These are phyloP conservation scores for Seladonia tumulorum DNA, from an alignment of 2,888 invertebrate species.

Conservation along the genomic window DNA sequence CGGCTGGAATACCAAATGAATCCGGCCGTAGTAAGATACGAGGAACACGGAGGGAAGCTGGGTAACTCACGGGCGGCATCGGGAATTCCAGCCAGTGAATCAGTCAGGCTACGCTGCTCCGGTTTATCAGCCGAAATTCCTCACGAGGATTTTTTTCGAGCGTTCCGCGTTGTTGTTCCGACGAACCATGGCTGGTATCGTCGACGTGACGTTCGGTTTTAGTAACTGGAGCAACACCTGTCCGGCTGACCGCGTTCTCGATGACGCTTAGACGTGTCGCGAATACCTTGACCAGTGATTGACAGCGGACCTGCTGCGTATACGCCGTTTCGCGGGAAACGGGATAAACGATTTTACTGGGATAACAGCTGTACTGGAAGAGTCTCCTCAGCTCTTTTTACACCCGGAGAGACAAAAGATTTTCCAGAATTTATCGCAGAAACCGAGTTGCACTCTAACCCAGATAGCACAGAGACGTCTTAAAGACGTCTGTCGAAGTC, in stretches of 20 bases:
- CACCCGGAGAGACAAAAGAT: too few relatives aligned
- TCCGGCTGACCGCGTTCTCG: constrained; percentile 1
- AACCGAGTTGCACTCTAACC: too few relatives aligned
- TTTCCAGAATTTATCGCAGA: too few relatives aligned
- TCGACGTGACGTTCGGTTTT: neutral
- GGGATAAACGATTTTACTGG: neutral
- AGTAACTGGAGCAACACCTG: constrained; percentile 17
- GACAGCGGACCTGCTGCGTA: neutral
- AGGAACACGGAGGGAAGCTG: neutral
- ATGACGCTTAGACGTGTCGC: neutral
- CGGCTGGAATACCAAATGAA: constrained; percentile 77
- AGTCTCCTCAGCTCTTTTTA: too few relatives aligned
- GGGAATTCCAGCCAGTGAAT: constrained; percentile 24
- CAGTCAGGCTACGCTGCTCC: neutral
- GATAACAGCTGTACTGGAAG: neutral
- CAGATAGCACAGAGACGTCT: too few relatives aligned
- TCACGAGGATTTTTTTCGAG: neutral
- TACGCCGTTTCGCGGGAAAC: too few relatives aligned
- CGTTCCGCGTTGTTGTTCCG: neutral
- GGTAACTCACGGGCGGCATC: neutral
- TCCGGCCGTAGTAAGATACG: constrained; percentile 17
- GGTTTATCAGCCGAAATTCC: constrained; percentile 35
- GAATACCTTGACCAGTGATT: neutral
- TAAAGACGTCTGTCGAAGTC: too few relatives aligned
- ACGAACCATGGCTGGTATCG: neutral